Evolutionary conservation across 2,113 vertebrate species (phyloP).

Genomic region (Noctilio leporinus): DNA sequence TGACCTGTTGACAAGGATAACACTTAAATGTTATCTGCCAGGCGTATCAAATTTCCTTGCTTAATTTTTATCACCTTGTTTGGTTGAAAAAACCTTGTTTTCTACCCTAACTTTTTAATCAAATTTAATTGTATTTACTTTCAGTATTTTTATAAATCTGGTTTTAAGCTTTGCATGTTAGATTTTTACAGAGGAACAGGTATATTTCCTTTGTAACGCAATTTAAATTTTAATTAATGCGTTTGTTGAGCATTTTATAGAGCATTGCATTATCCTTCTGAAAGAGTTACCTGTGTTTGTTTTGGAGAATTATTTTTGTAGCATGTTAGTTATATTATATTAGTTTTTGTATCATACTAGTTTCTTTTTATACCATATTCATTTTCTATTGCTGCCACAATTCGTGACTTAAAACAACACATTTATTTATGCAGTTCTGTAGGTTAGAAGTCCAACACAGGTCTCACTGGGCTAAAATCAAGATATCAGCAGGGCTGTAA

Average conservation of each 20-base stretch:
- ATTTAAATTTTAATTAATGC: neutral
- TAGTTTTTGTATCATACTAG: neutral
- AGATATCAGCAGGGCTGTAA: neutral
- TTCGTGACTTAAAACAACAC: neutral
- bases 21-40: neutral
- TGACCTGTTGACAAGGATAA: neutral
- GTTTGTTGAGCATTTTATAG: neutral
- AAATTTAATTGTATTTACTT: neutral
- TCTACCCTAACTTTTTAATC: neutral
- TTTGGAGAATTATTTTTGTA: neutral
- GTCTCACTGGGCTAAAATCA: neutral
- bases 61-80: neutral
- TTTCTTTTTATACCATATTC: neutral
- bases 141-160: neutral
- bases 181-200: neutral
- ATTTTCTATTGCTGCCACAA: neutral
- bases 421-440: neutral
- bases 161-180: neutral
- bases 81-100: constrained; percentile 6
- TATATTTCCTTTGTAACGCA: neutral
- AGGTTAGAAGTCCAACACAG: neutral
- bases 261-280: neutral
- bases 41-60: neutral
- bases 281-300: neutral
- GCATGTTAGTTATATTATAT: neutral